Evolutionary conservation across 2,113 vertebrate genomes (phyloP).

Genomic region (Cyanocitta stelleri): DNA sequence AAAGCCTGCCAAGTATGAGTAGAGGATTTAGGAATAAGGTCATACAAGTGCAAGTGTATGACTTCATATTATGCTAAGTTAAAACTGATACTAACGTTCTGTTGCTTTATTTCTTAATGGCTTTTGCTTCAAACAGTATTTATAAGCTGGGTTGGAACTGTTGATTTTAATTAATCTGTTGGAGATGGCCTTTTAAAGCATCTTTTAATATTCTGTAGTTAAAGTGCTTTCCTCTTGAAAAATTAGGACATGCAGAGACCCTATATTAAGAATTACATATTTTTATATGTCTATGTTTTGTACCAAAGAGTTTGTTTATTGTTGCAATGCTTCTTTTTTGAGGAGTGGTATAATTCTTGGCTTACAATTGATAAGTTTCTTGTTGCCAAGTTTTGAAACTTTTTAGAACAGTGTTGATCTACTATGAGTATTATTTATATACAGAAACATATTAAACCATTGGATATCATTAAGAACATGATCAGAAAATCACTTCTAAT

Average conservation of each 20-base stretch:
- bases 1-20: constrained; percentile 14
- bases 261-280: constrained; percentile 14
- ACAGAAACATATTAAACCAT: constrained; percentile 11
- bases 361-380: constrained; percentile 38
- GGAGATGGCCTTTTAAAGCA: constrained; percentile 21
- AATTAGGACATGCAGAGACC: neutral
- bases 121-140: constrained; percentile 26
- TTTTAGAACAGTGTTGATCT: constrained; percentile 43
- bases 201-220: neutral
- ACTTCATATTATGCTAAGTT: neutral
- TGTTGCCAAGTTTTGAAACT: constrained; percentile 62
- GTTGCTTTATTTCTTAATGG: constrained; percentile 17
- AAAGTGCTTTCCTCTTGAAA: constrained; percentile 1
- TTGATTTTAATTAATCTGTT: neutral
- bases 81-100: neutral
- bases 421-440: constrained; percentile 27
- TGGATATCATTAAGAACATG: constrained; percentile 35
- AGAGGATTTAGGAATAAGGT: constrained; percentile 1
- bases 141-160: neutral
- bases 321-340: constrained; percentile 39
- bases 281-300: constrained; percentile 44
- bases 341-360: constrained; percentile 25
- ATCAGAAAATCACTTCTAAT: constrained; percentile 35
- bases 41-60: constrained; percentile 5
- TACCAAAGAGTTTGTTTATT: constrained; percentile 40